Percentiles rank a stretch among this genome's conserved stretches.
Evolutionary conservation across 1,140 invertebrate species (phyloP).

Genomic region (Conus betulinus): DNA sequence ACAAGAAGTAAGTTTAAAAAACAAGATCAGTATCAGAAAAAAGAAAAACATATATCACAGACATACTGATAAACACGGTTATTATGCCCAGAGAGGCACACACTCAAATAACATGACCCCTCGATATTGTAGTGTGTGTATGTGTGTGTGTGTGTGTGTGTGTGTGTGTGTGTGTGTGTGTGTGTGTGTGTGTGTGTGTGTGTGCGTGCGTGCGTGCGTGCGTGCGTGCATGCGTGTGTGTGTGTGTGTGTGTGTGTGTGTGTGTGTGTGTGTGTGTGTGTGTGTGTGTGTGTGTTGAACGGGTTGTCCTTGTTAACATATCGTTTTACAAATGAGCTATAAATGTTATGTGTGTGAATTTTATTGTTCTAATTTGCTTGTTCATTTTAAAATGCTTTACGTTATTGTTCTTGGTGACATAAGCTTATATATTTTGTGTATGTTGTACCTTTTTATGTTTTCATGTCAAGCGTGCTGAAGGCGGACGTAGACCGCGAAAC

Average conservation of each 20-base stretch:
- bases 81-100: no score
- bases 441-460: neutral
- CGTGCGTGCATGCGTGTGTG: neutral
- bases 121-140: neutral
- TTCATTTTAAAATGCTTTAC: neutral
- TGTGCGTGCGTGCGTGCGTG: neutral
- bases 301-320: neutral
- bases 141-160: constrained; percentile 6
- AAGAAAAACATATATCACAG: no score
- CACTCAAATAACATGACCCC: no score
- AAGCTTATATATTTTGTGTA: neutral
- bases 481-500: no score
- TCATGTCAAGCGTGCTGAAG: neutral
- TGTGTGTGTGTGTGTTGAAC: constrained; percentile 10
- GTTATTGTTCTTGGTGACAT: neutral
- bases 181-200: constrained; percentile 1
- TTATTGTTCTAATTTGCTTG: neutral
- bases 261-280: constrained; percentile 6
- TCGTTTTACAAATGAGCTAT: neutral
- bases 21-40: no score
- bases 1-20: no score
- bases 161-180: neutral
- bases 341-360: neutral
- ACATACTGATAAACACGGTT: no score
- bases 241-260: neutral